Conservation (phyloP, 1,140 invertebrate species). For the Caerostris extrusa region DNA sequence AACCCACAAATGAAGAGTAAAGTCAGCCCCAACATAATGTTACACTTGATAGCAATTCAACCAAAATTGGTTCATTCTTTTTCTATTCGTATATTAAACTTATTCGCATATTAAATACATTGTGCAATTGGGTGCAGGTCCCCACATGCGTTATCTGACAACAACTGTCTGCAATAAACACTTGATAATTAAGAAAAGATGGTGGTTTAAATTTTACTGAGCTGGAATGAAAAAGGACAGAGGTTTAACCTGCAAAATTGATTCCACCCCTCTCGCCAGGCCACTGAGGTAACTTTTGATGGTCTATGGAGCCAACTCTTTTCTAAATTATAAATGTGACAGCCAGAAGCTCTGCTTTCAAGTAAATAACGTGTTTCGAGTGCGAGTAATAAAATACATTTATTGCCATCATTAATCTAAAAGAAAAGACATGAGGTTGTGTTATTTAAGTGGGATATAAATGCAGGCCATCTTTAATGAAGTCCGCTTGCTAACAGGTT, state of each 20-base stretch:
- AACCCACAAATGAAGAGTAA: background rate
- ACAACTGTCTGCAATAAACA: background rate
- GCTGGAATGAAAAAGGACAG: background rate
- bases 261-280: background rate
- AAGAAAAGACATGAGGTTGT: background rate
- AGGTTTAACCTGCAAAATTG: conserved; percentile 20
- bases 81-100: background rate
- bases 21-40: background rate
- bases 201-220: conserved; percentile 1
- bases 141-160: background rate
- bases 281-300: background rate
- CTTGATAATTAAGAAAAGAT: conserved; percentile 22
- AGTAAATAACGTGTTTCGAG: conserved; percentile 17
- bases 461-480: background rate
- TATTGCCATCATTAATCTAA: background rate
- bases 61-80: background rate
- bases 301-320: background rate
- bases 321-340: conserved; percentile 33
- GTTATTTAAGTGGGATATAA: background rate
- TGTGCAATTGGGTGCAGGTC: background rate
- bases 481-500: background rate
- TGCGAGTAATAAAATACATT: conserved; percentile 13
- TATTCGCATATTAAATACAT: background rate
- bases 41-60: background rate
- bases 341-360: conserved; percentile 1